These are phyloP conservation scores for Todiramphus chloris DNA, from an alignment of 2,113 vertebrate genomes.

Conservation along the genomic window DNA sequence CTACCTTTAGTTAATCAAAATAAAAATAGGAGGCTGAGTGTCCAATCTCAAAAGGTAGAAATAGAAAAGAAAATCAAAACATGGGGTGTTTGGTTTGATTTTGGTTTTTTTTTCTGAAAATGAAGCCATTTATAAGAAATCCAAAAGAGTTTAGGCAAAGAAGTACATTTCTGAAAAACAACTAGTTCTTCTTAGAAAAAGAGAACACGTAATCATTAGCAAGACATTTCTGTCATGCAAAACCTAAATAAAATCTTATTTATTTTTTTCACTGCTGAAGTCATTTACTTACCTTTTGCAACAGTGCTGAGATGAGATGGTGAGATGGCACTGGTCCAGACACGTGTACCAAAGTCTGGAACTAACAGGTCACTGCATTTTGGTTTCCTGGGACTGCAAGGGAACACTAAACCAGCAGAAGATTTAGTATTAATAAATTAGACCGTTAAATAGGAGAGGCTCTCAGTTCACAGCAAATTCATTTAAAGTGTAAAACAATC, in stretches of 20 bases:
- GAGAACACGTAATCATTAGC: not conserved
- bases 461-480: not conserved
- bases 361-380: not conserved
- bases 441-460: not conserved
- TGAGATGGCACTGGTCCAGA: not conserved
- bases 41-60: not conserved
- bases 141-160: not conserved
- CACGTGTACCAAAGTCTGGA: not conserved
- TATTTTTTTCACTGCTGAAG: slow-evolving; percentile 16
- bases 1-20: not conserved
- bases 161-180: not conserved
- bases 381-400: not conserved
- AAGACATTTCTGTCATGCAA: not conserved
- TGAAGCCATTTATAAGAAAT: not conserved
- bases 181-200: not conserved
- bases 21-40: not conserved
- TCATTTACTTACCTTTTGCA: not conserved
- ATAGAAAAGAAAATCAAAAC: not conserved
- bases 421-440: slow-evolving; percentile 1
- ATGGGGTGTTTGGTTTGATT: no score
- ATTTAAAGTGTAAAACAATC: not conserved
- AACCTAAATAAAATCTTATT: not conserved
- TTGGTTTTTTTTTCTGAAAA: not conserved
- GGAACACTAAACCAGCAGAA: not conserved
- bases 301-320: not conserved